phyloP scores from a whole-genome alignment of 2,888 invertebrate species.

The Andricus curvator region DNA sequence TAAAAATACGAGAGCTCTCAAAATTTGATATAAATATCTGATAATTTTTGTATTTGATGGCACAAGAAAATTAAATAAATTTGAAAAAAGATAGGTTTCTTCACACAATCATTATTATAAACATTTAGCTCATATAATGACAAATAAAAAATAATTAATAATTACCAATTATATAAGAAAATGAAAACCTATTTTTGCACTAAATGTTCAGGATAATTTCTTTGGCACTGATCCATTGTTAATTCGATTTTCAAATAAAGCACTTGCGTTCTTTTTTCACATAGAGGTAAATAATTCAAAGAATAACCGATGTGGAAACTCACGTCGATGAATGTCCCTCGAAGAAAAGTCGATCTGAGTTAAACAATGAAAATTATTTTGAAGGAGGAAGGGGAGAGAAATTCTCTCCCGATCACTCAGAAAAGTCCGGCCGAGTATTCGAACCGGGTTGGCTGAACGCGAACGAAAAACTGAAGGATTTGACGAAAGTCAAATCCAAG shows the following conservation, averaged over 20 bases:
- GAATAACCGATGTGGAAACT: constrained; percentile 9
- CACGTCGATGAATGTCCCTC: constrained; percentile 6
- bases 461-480: constrained; percentile 67
- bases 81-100: background rate
- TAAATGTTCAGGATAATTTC: background rate
- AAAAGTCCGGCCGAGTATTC: constrained; percentile 44
- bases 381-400: background rate
- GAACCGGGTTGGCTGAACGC: constrained; percentile 61
- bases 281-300: background rate
- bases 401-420: constrained; percentile 20
- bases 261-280: background rate
- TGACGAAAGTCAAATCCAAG: constrained; percentile 54
- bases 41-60: background rate
- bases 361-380: background rate
- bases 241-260: background rate
- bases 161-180: background rate
- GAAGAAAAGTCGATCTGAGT: background rate
- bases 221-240: background rate
- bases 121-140: background rate
- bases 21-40: no score
- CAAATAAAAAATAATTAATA: background rate
- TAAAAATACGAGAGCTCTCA: no score
- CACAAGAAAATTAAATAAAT: background rate
- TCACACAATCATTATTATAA: background rate
- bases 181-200: background rate